Evolutionary conservation across 2,113 vertebrate species (phyloP).

Genomic region (Tamias sibiricus): DNA sequence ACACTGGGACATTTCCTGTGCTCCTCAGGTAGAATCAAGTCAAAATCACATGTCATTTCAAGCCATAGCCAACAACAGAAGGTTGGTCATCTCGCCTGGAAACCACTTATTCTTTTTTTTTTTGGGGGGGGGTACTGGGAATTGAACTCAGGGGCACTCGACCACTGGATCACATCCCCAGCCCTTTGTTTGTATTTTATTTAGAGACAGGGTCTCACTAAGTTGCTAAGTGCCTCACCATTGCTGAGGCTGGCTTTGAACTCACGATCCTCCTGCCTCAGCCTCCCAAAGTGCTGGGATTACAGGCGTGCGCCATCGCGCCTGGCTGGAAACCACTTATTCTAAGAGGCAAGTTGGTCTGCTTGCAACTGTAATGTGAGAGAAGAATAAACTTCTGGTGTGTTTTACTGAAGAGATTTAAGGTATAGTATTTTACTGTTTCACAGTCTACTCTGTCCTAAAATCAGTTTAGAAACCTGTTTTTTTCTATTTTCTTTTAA

Average conservation of each 20-base stretch:
- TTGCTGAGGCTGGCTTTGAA: no score
- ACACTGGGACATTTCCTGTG: neutral
- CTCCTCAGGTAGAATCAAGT: neutral
- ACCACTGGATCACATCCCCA: no score
- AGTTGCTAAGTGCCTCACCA: no score
- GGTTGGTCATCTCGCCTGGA: neutral
- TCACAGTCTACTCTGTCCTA: neutral
- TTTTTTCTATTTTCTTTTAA: neutral
- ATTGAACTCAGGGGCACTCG: no score
- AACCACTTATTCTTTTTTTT: neutral
- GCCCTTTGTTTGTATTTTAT: no score
- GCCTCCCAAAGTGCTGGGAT: no score
- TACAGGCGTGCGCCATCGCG: no score
- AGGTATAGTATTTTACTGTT: neutral
- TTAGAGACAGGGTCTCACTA: no score
- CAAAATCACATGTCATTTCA: neutral
- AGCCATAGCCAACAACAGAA: neutral
- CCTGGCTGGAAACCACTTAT: neutral
- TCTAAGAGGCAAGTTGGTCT: neutral
- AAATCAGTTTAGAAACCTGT: neutral
- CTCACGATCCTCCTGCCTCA: no score
- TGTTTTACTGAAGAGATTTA: neutral
- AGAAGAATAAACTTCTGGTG: neutral
- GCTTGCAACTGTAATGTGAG: neutral
- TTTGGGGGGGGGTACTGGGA: no score